phyloP scores from a whole-genome alignment of 1,140 invertebrate genomes.

The Drosophila subpulchrella region DNA sequence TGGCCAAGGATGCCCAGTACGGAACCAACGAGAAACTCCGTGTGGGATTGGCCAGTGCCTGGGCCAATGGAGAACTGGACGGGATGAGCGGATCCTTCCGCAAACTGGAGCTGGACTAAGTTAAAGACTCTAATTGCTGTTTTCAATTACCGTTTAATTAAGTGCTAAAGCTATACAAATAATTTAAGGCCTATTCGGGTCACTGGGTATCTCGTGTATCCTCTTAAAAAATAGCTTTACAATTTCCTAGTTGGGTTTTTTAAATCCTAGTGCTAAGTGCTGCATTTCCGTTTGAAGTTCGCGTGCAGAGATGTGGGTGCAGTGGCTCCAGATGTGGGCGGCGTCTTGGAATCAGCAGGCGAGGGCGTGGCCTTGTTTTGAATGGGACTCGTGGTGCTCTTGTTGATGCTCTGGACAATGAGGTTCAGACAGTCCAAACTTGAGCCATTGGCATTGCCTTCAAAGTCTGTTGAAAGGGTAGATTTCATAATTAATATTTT shows the following conservation, averaged over 20 bases:
- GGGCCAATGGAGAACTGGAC: conserved; percentile 60
- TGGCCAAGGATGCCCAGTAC: conserved; percentile 85
- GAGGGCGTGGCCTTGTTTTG: conserved; percentile 26
- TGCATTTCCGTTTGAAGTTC: conserved; percentile 79
- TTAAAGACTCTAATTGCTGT: conserved; percentile 1
- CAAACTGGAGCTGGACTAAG: conserved; percentile 74
- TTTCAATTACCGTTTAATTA: conserved; percentile 57
- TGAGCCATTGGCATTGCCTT: conserved; percentile 83
- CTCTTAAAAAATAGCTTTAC: conserved; percentile 67
- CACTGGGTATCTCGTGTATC: conserved; percentile 78
- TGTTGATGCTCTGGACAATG: conserved; percentile 88
- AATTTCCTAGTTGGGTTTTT: conserved; percentile 45
- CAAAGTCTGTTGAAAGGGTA: conserved; percentile 35
- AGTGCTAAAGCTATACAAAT: conserved; percentile 62
- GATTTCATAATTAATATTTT: not conserved
- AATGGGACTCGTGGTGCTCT: conserved; percentile 52
- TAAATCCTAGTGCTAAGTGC: conserved; percentile 52
- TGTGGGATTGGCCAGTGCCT: conserved; percentile 54
- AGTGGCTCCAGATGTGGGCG: conserved; percentile 8
- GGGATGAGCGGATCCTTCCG: conserved; percentile 86
- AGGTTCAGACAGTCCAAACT: conserved; percentile 88
- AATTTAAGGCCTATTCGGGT: conserved; percentile 55
- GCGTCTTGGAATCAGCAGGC: conserved; percentile 26
- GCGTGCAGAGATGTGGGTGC: conserved; percentile 56
- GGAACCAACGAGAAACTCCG: conserved; percentile 86